Conservation (phyloP, 2,113 vertebrate genomes). For the Embiotoca jacksoni region DNA sequence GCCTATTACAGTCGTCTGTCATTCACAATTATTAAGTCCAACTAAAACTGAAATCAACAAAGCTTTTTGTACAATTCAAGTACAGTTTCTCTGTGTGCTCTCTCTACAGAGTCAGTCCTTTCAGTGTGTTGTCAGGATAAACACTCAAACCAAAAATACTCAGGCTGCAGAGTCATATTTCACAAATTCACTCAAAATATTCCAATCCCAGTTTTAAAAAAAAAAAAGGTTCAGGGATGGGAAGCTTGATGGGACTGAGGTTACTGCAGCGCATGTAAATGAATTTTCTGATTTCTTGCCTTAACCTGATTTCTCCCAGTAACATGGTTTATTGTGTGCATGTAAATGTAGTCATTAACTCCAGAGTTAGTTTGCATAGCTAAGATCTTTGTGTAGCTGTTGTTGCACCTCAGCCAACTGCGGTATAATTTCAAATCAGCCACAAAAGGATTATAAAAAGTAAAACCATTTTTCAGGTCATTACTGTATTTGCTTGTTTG, state of each 20-base stretch:
- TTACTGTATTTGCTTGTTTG: slow-evolving; percentile 3
- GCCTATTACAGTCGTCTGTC: neutral
- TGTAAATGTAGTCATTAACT: slow-evolving; percentile 41
- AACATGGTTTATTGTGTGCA: slow-evolving; percentile 35
- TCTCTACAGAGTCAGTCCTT: neutral
- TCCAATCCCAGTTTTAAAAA: neutral
- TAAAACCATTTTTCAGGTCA: neutral
- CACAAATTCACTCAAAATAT: slow-evolving; percentile 3
- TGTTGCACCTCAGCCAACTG: slow-evolving; percentile 9
- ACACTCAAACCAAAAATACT: neutral
- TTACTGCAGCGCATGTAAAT: slow-evolving; percentile 28
- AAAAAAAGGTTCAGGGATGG: neutral
- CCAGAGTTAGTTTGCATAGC: slow-evolving; percentile 29
- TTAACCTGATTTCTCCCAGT: slow-evolving; percentile 20
- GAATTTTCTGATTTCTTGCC: slow-evolving; percentile 34
- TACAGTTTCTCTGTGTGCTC: neutral
- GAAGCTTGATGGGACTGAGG: slow-evolving; percentile 19
- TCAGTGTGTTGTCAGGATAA: neutral
- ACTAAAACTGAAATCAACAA: neutral
- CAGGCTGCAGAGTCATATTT: slow-evolving; percentile 6
- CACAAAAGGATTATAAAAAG: neutral
- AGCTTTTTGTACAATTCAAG: neutral
- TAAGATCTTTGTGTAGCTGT: slow-evolving; percentile 5
- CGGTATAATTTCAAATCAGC: slow-evolving; percentile 13
- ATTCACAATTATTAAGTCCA: neutral